phyloP scores from a whole-genome alignment of 2,113 vertebrate genomes.

The Catharus fuscescens region DNA sequence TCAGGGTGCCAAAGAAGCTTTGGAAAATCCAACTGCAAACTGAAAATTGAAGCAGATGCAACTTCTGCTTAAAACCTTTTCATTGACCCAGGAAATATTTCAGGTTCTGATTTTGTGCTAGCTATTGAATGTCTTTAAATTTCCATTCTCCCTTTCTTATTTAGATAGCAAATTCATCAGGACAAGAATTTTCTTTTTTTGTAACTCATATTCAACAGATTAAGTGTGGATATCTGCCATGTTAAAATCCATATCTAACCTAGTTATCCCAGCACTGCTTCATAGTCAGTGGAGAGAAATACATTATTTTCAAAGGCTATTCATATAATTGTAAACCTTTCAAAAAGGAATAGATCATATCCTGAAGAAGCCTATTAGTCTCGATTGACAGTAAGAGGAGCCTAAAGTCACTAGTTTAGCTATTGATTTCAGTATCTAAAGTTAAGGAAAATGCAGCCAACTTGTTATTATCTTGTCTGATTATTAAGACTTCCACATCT shows the following conservation, averaged over 20 bases:
- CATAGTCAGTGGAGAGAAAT: not conserved
- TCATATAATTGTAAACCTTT: not conserved
- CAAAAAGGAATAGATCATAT: not conserved
- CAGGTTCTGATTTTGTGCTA: not conserved
- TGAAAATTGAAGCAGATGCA: not conserved
- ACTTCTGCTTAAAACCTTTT: not conserved
- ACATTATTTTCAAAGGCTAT: not conserved
- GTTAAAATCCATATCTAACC: not conserved
- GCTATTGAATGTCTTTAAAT: not conserved
- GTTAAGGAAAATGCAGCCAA: not conserved
- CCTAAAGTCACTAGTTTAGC: not conserved
- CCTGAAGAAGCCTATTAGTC: not conserved
- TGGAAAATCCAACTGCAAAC: not conserved
- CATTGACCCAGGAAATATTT: not conserved
- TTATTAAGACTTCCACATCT: not conserved
- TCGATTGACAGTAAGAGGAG: not conserved
- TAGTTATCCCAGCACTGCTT: not conserved
- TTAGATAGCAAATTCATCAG: not conserved
- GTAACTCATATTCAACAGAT: not conserved
- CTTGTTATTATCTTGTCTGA: not conserved
- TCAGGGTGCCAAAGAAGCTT: not conserved
- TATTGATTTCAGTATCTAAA: not conserved
- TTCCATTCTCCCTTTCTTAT: not conserved
- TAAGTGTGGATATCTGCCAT: not conserved
- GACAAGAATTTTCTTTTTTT: not conserved